These are phyloP conservation scores for Nomada ruficornis DNA, from an alignment of 2,888 invertebrate species.

Conservation along the genomic window DNA sequence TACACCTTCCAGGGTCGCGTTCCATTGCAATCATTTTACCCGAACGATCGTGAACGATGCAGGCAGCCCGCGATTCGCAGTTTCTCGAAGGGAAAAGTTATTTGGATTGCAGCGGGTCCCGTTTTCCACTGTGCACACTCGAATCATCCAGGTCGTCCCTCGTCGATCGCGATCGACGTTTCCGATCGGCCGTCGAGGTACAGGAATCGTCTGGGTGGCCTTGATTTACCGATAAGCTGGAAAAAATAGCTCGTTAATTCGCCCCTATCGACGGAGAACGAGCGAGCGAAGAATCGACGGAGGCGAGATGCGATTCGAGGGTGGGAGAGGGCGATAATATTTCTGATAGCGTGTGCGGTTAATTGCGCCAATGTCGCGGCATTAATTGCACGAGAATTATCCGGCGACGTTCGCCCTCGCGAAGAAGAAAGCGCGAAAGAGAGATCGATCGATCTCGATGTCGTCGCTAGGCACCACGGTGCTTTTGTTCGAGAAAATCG, in stretches of 20 bases:
- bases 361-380: conserved; percentile 56
- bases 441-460: conserved; percentile 53
- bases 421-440: conserved; percentile 16
- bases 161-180: too few species aligned
- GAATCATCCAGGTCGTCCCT: too few species aligned
- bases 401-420: conserved; percentile 21
- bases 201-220: conserved; percentile 34
- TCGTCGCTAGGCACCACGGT: conserved; percentile 29
- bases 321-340: conserved; percentile 37
- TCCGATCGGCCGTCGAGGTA: neutral
- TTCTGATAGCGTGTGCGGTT: conserved; percentile 50
- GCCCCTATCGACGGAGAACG: conserved; percentile 43
- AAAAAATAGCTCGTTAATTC: conserved; percentile 61
- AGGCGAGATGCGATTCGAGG: conserved; percentile 10
- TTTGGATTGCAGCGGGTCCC: too few species aligned
- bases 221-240: conserved; percentile 25
- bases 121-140: too few species aligned
- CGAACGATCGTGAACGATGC: too few species aligned
- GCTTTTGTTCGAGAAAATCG: conserved; percentile 44
- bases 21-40: neutral
- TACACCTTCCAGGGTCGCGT: neutral
- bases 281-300: conserved; percentile 19
- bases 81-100: too few species aligned
- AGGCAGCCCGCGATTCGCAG: too few species aligned
- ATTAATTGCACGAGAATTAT: conserved; percentile 62